These are phyloP conservation scores for Takifugu rubripes DNA, from an alignment of 2,797 vertebrate genomes.

Conservation along the genomic window DNA sequence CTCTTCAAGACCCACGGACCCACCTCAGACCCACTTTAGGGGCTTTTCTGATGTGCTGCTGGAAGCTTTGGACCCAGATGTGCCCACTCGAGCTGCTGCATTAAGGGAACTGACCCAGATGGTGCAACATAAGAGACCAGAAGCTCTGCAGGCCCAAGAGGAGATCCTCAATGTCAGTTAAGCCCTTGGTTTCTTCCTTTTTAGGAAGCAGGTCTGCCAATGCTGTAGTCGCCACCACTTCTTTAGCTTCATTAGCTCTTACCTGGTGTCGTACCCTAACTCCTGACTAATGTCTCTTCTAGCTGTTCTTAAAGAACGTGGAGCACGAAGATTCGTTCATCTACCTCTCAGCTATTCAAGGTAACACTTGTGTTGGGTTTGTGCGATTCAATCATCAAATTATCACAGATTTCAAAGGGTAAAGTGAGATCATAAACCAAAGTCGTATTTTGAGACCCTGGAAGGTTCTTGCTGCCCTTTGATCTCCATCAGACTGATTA, in stretches of 20 bases:
- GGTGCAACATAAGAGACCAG: constrained; percentile 62
- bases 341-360: constrained; percentile 96
- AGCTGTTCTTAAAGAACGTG: constrained; percentile 93
- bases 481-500: too few relatives aligned
- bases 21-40: constrained; percentile 1
- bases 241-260: background rate
- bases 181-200: background rate
- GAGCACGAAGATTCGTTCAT: constrained; percentile 90
- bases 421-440: too few relatives aligned
- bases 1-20: background rate
- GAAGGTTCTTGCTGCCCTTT: too few relatives aligned
- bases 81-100: constrained; percentile 81
- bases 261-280: constrained; percentile 10
- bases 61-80: constrained; percentile 82
- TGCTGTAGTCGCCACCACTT: background rate
- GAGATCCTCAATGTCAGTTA: constrained; percentile 80
- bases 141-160: constrained; percentile 73
- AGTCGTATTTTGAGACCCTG: too few relatives aligned
- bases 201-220: too few relatives aligned
- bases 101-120: constrained; percentile 77
- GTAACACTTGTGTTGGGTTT: constrained; percentile 59
- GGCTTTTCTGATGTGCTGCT: constrained; percentile 71
- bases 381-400: too few relatives aligned
- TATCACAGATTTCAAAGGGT: too few relatives aligned
- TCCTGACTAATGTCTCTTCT: constrained; percentile 37